phyloP scores from a whole-genome alignment of 2,888 invertebrate species.

The Pristionchus japonicus region DNA sequence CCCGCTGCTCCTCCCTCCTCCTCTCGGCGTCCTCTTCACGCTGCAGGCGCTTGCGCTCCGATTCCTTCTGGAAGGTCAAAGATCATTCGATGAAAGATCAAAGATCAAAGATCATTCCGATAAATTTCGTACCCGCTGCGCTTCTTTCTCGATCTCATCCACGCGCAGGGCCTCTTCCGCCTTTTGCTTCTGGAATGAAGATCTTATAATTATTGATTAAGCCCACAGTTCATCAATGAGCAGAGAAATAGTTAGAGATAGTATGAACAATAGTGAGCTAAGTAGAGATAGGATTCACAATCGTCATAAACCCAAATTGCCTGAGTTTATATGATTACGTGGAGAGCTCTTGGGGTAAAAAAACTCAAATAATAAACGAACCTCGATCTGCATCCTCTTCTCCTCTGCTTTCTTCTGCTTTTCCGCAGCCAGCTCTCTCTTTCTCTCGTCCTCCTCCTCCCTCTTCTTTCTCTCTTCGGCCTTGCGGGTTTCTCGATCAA shows the following conservation, averaged over 20 bases:
- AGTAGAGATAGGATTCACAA: not conserved
- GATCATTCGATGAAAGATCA: not conserved
- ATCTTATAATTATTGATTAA: too few species aligned
- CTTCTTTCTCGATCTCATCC: not conserved
- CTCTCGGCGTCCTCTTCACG: not conserved
- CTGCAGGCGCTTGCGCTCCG: not conserved
- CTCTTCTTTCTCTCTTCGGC: not conserved
- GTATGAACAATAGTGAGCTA: too few species aligned
- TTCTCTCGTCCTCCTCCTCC: not conserved
- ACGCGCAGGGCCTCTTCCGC: not conserved
- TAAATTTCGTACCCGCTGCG: not conserved
- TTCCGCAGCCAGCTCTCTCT: not conserved
- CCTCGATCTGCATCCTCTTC: not conserved
- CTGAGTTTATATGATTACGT: not conserved
- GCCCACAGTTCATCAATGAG: too few species aligned
- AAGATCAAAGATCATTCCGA: not conserved
- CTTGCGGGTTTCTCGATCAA: not conserved
- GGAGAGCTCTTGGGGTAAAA: not conserved
- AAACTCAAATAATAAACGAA: not conserved
- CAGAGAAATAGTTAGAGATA: too few species aligned
- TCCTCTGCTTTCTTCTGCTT: not conserved
- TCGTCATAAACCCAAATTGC: not conserved
- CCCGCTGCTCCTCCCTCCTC: not conserved
- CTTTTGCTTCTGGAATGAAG: not conserved
- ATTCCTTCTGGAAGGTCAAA: not conserved